These are phyloP conservation scores for Falcunculus frontatus DNA, from an alignment of 2,113 vertebrate genomes.

Conservation along the genomic window DNA sequence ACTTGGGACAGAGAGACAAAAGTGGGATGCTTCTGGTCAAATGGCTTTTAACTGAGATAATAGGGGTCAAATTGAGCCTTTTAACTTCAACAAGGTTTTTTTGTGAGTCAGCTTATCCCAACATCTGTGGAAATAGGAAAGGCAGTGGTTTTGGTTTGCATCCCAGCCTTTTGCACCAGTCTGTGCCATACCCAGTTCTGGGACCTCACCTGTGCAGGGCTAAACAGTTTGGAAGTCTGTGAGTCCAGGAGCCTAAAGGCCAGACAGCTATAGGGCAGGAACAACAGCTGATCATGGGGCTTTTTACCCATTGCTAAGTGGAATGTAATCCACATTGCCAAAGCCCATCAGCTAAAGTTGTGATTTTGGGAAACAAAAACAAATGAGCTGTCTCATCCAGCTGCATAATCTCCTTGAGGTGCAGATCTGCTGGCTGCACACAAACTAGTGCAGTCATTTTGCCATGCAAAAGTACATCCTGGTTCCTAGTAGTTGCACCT, in stretches of 20 bases:
- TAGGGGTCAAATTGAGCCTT: background rate
- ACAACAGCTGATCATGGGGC: background rate
- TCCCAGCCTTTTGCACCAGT: background rate
- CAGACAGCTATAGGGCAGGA: background rate
- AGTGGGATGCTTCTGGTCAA: background rate
- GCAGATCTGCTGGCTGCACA: background rate
- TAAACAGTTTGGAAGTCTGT: accelerated
- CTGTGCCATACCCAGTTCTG: background rate
- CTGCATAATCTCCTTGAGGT: background rate
- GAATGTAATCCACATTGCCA: background rate
- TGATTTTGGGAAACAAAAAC: background rate
- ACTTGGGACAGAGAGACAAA: background rate
- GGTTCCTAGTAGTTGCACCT: background rate
- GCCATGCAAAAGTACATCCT: background rate
- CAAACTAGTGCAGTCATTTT: background rate
- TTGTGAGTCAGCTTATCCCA: background rate
- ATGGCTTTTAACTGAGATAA: background rate
- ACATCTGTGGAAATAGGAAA: background rate
- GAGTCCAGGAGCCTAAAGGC: background rate
- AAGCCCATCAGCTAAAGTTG: background rate
- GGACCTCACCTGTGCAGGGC: background rate
- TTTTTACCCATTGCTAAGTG: background rate
- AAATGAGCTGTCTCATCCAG: background rate
- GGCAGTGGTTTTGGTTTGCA: background rate
- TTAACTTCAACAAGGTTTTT: background rate